Evolutionary conservation across 2,888 invertebrate species (phyloP).

Genomic region (Azorinus chamasolen): DNA sequence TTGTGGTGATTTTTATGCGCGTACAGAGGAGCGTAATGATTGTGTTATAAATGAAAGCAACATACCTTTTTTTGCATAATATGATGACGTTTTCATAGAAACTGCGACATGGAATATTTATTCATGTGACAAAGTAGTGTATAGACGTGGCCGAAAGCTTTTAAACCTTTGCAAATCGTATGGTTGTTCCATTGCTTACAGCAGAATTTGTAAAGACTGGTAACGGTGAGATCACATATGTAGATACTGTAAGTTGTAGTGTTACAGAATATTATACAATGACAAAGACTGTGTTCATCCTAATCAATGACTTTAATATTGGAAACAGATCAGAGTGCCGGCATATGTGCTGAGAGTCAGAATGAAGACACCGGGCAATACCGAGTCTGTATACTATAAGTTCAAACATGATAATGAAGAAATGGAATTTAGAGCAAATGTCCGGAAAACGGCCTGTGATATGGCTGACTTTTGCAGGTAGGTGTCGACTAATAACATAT

Average conservation of each 20-base stretch:
- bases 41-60: no score
- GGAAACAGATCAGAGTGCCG: neutral
- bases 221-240: neutral
- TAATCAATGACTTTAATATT: neutral
- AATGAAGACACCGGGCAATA: no score
- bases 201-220: neutral
- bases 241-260: slow-evolving; percentile 1
- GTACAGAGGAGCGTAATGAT: neutral
- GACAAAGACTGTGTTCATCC: neutral
- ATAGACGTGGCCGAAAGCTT: neutral
- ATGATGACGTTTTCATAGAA: neutral
- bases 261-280: slow-evolving; percentile 4
- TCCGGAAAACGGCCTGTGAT: no score
- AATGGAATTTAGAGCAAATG: no score
- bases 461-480: no score
- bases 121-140: neutral
- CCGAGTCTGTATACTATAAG: no score
- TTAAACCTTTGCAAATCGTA: slow-evolving; percentile 8
- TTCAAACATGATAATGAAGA: no score
- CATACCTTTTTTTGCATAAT: neutral
- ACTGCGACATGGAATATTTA: neutral
- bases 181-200: neutral
- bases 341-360: no score
- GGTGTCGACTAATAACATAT: no score
- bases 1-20: slow-evolving; percentile 4